Conservation (phyloP, 64 coral and sea anemone species). For the Dendronephthya gigantea region DNA sequence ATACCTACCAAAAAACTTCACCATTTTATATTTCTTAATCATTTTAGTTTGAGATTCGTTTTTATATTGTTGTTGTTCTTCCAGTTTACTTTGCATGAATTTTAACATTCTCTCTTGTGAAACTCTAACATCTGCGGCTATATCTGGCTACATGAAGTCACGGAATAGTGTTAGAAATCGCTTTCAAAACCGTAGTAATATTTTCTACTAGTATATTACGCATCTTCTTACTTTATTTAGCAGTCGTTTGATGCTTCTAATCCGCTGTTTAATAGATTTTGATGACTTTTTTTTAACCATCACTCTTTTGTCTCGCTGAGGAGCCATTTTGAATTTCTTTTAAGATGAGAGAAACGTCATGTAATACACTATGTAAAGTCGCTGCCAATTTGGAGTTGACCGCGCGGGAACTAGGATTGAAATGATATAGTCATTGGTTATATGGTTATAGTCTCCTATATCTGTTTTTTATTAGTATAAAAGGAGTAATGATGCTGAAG, state of each 20-base stretch:
- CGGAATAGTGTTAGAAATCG: background rate
- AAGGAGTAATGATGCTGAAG: no score
- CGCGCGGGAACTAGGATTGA: no score
- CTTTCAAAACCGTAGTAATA: no score
- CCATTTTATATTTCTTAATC: conserved; percentile 66
- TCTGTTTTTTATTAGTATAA: no score
- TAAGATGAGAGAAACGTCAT: no score
- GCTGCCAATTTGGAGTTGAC: no score
- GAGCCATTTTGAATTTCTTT: background rate
- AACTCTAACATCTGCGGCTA: conserved; percentile 58
- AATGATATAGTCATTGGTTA: no score
- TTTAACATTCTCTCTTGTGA: conserved; percentile 70
- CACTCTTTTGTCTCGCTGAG: background rate
- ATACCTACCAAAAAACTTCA: conserved; percentile 72
- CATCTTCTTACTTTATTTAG: background rate
- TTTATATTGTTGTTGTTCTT: conserved; percentile 37
- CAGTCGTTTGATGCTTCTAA: background rate
- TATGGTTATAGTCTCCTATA: no score
- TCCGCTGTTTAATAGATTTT: background rate
- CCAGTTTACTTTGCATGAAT: conserved; percentile 41
- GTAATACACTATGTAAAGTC: no score
- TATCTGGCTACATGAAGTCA: conserved; percentile 38
- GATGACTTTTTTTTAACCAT: background rate
- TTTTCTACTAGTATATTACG: background rate
- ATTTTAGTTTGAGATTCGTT: conserved; percentile 55